A percentile compares a stretch with the other conserved stretches of the same genome.
These are phyloP conservation scores for Argopecten irradians DNA, from an alignment of 1,140 invertebrate species.

Conservation along the genomic window DNA sequence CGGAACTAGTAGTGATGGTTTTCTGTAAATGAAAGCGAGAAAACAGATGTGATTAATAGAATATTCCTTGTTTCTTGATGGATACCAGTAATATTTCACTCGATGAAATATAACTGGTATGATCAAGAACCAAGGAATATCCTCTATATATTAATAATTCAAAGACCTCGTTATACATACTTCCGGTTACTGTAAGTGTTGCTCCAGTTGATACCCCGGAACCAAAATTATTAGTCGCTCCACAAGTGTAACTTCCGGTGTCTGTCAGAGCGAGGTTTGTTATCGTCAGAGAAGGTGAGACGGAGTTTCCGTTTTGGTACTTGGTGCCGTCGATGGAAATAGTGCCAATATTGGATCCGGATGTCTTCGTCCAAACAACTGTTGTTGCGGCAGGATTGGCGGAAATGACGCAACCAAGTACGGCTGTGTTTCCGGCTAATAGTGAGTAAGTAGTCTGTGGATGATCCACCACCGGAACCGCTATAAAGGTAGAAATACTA, in stretches of 20 bases:
- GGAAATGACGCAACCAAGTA: not conserved
- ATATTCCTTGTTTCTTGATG: no score
- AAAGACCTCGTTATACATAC: not conserved
- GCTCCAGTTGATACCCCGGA: not conserved
- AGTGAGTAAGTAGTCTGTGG: not conserved
- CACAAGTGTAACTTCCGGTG: slow-evolving; percentile 40
- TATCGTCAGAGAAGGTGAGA: not conserved
- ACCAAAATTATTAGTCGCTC: slow-evolving; percentile 35
- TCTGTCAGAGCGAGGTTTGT: not conserved
- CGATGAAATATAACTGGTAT: no score
- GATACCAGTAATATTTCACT: no score
- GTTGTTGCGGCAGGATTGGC: not conserved
- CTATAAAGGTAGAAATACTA: not conserved
- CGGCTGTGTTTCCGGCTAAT: not conserved
- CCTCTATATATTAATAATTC: no score
- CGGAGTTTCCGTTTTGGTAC: not conserved
- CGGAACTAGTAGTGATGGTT: no score
- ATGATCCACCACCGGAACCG: not conserved
- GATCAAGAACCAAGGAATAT: no score
- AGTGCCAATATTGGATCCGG: not conserved
- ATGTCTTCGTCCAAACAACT: not conserved
- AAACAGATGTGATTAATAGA: no score
- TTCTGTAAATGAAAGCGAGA: no score
- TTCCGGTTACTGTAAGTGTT: not conserved
- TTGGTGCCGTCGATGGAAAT: not conserved